phyloP scores from a whole-genome alignment of 1,140 invertebrate genomes.

The Drosophila simulans region DNA sequence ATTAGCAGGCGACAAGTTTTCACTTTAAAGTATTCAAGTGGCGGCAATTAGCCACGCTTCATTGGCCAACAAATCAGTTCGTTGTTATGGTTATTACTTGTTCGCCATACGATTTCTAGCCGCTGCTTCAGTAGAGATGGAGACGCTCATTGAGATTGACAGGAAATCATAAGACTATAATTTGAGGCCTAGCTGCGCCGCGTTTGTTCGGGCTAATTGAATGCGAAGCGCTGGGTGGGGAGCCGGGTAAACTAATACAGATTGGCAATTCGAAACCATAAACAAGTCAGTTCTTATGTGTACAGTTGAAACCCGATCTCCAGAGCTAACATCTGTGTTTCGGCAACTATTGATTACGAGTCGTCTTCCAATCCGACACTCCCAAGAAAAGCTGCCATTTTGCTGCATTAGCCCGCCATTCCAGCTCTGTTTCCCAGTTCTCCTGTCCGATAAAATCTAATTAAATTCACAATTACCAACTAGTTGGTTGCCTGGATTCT shows the following conservation, averaged over 20 bases:
- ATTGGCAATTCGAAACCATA: constrained; percentile 25
- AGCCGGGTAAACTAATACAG: background rate
- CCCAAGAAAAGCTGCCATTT: constrained; percentile 23
- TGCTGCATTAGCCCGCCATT: constrained; percentile 57
- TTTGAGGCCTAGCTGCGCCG: constrained; percentile 54
- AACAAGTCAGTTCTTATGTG: background rate
- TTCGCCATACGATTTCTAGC: constrained; percentile 5
- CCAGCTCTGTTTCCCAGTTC: constrained; percentile 5
- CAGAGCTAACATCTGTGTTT: constrained; percentile 16
- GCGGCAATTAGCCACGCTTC: constrained; percentile 75
- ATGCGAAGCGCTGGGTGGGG: background rate
- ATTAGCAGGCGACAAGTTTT: constrained; percentile 75
- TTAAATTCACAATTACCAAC: constrained; percentile 69
- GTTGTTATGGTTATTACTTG: constrained; percentile 43
- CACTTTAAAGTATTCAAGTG: constrained; percentile 42
- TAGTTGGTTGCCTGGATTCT: constrained; percentile 39
- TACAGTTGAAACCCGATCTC: constrained; percentile 12
- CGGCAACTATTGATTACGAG: background rate
- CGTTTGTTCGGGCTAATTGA: constrained; percentile 63
- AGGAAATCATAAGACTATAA: constrained; percentile 78
- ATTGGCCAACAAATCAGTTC: constrained; percentile 67
- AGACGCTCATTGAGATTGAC: constrained; percentile 71
- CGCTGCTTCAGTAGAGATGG: constrained; percentile 37
- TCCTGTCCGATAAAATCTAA: constrained; percentile 64
- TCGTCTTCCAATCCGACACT: background rate